Conservation (phyloP, 2,888 invertebrate genomes). For the Hemaris fuciformis region DNA sequence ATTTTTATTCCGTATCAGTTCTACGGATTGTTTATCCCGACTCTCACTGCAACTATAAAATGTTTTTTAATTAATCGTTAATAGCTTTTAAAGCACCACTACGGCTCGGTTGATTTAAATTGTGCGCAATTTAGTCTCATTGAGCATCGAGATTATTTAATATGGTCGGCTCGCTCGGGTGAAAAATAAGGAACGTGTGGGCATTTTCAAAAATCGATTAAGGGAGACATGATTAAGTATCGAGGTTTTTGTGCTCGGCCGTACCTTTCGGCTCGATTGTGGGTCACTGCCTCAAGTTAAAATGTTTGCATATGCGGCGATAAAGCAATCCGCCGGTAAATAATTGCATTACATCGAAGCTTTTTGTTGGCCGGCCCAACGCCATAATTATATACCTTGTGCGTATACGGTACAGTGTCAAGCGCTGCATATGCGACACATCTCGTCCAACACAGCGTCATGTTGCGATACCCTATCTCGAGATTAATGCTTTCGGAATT, state of each 20-base stretch:
- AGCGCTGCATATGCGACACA: slow-evolving; percentile 43
- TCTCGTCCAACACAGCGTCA: slow-evolving; percentile 28
- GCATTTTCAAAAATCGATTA: slow-evolving; percentile 73
- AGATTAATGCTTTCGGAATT: slow-evolving; percentile 31
- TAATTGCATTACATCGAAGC: slow-evolving; percentile 62
- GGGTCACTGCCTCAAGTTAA: slow-evolving; percentile 50
- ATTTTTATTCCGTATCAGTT: not conserved
- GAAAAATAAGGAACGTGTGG: slow-evolving; percentile 59
- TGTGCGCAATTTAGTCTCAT: slow-evolving; percentile 64
- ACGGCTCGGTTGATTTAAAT: slow-evolving; percentile 45
- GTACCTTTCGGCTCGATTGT: slow-evolving; percentile 37
- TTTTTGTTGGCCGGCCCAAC: slow-evolving; percentile 55
- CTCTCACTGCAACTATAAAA: not conserved
- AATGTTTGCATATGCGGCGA: slow-evolving; percentile 66
- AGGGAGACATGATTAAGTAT: slow-evolving; percentile 71
- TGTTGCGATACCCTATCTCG: slow-evolving; percentile 23
- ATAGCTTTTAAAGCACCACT: slow-evolving; percentile 44
- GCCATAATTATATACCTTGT: slow-evolving; percentile 53
- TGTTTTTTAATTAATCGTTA: slow-evolving; percentile 41
- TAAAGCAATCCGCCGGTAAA: slow-evolving; percentile 69
- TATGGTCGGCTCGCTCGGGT: slow-evolving; percentile 46
- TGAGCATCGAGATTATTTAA: slow-evolving; percentile 61
- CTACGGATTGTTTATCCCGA: not conserved
- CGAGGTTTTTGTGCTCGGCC: slow-evolving; percentile 47
- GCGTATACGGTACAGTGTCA: slow-evolving; percentile 41